These are phyloP conservation scores for Scolopax mira DNA, from an alignment of 2,113 vertebrate genomes.

Conservation along the genomic window DNA sequence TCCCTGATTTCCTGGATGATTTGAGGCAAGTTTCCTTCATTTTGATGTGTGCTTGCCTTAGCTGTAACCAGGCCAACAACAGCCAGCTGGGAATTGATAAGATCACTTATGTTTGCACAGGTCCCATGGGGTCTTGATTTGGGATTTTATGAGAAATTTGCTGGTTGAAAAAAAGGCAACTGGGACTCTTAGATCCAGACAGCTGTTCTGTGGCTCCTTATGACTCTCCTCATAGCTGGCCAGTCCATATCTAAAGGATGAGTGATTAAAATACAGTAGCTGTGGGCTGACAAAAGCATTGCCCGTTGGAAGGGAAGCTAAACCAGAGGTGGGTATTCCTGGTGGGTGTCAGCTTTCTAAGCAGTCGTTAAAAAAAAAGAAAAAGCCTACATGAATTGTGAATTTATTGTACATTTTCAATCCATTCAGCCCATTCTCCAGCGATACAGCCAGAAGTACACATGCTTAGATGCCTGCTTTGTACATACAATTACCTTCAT, in stretches of 20 bases:
- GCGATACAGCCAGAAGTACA: not conserved
- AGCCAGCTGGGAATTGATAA: not conserved
- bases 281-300: not conserved
- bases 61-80: not conserved
- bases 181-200: not conserved
- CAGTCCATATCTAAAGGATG: fast-evolving
- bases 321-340: not conserved
- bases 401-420: not conserved
- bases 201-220: not conserved
- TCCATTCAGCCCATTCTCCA: not conserved
- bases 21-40: not conserved
- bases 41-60: not conserved
- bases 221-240: not conserved
- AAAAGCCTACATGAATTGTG: fast-evolving
- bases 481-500: not conserved
- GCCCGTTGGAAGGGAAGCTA: not conserved
- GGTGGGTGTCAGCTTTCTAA: not conserved
- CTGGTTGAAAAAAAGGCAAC: not conserved
- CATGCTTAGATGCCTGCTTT: not conserved
- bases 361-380: not conserved
- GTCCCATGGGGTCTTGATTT: not conserved
- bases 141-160: not conserved
- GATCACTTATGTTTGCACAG: not conserved
- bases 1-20: not conserved
- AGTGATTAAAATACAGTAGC: not conserved